Percentiles rank a stretch among this genome's conserved stretches.
phyloP scores from a whole-genome alignment of 2,113 vertebrate species.

The Phrynocephalus versicolor region DNA sequence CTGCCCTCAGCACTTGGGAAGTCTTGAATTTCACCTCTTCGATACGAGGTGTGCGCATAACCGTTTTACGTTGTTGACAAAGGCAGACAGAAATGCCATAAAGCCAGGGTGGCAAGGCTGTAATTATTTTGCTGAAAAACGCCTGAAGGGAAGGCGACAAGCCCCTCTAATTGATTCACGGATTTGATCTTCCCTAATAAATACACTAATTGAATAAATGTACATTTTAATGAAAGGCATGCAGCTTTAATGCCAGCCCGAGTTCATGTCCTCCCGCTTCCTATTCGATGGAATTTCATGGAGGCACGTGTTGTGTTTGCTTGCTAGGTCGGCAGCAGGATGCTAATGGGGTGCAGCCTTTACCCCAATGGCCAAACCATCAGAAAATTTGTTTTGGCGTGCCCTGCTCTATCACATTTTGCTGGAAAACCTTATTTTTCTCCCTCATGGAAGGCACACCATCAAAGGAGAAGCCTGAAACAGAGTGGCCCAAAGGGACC shows the following conservation, averaged over 20 bases:
- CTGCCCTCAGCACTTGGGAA: slow-evolving; percentile 33
- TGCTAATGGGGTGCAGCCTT: slow-evolving; percentile 49
- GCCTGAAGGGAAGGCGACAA: slow-evolving; percentile 25
- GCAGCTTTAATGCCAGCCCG: slow-evolving; percentile 62
- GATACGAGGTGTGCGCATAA: not conserved
- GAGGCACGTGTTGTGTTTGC: slow-evolving; percentile 44
- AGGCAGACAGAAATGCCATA: not conserved
- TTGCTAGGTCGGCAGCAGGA: slow-evolving; percentile 53
- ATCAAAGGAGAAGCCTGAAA: slow-evolving; percentile 15
- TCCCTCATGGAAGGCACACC: slow-evolving; percentile 24
- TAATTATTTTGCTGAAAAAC: slow-evolving; percentile 36
- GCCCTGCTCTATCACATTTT: slow-evolving; percentile 24
- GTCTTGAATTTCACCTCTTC: slow-evolving; percentile 35
- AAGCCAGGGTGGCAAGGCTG: slow-evolving; percentile 9
- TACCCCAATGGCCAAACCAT: slow-evolving; percentile 46
- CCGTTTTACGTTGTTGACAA: slow-evolving; percentile 1
- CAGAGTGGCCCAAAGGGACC: not conserved
- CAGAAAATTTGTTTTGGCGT: slow-evolving; percentile 37
- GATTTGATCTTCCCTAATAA: slow-evolving; percentile 54
- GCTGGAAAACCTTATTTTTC: not conserved
- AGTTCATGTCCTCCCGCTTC: slow-evolving; percentile 69
- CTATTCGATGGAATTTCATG: slow-evolving; percentile 64
- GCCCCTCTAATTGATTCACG: slow-evolving; percentile 48
- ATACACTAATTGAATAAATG: slow-evolving; percentile 71
- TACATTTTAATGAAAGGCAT: slow-evolving; percentile 68